Evolutionary conservation across 1,140 invertebrate species (phyloP), one percentile per base, ranked within the genome.

Genomic region (Amphibalanus amphitrite): DNA sequence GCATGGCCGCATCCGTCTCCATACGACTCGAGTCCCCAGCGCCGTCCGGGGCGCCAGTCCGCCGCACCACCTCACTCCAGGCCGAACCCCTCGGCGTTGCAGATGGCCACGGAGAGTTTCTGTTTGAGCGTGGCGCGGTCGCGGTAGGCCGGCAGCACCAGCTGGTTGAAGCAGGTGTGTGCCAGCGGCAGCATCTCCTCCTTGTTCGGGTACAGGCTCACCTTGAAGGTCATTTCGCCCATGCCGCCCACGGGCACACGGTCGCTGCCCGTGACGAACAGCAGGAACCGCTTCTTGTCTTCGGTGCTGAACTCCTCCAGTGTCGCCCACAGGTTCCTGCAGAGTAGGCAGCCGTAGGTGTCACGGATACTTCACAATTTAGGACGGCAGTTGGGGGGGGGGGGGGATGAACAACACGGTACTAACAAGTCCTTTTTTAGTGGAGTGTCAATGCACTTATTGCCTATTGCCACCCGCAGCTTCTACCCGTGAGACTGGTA

Each of bases 1-100:
- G n/a, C n/a, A n/a, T n/a, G n/a, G n/a, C n/a, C n/a, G n/a, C n/a
- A n/a, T n/a, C n/a, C n/a, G n/a, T n/a, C n/a, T n/a, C n/a, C n/a
- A n/a, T n/a, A n/a, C n/a, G n/a, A n/a, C n/a, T n/a, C n/a, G n/a
- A n/a, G n/a, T n/a, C n/a, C n/a, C n/a, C n/a, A n/a, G n/a, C n/a
- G n/a, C n/a, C n/a, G n/a, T n/a, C n/a, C n/a, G n/a, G n/a, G n/a
- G n/a, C n/a, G n/a, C n/a, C n/a, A n/a, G n/a, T n/a, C n/a, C n/a
- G n/a, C n/a, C n/a, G n/a, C n/a, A 67, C 20, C n/a, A 65, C 6
- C 68, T 78, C 74, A 85, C 75, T 85, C 83, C 28, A 88, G 77
- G 3, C 87, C 87, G 80, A 88, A 88, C 28, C 87, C 87, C 78
- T 88, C 87, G 23, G 86, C 84, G 76, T 88, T 87, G n/a, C 84